Evolutionary conservation across 92 coral and sea anemone genomes (phyloP).

Genomic region (Chrysogorgia sp.): DNA sequence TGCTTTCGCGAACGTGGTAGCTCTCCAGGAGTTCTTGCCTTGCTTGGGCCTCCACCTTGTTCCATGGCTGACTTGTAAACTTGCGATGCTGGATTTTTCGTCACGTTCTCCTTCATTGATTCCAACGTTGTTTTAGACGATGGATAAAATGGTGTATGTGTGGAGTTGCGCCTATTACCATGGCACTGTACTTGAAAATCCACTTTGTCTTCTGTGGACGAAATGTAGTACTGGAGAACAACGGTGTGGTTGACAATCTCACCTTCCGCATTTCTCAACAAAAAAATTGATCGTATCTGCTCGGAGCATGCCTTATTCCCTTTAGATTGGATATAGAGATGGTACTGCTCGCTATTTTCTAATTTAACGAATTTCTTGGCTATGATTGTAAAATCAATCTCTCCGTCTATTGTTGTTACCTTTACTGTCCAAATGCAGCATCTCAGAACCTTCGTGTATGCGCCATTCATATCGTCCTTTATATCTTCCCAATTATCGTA

Average conservation of each 20-base stretch:
- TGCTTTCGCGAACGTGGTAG: slow-evolving; percentile 62
- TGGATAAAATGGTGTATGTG: slow-evolving; percentile 50
- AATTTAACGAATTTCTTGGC: slow-evolving; percentile 40
- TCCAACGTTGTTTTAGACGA: slow-evolving; percentile 45
- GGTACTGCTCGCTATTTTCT: slow-evolving; percentile 37
- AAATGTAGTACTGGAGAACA: slow-evolving; percentile 58
- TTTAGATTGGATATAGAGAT: slow-evolving; percentile 56
- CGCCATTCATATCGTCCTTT: slow-evolving; percentile 65
- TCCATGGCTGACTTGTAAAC: slow-evolving; percentile 41
- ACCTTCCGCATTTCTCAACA: slow-evolving; percentile 41
- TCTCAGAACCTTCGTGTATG: slow-evolving; percentile 54
- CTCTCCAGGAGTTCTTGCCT: slow-evolving; percentile 58
- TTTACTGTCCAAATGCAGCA: slow-evolving; percentile 63
- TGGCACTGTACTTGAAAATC: slow-evolving; percentile 54
- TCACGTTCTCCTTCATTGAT: slow-evolving; percentile 46
- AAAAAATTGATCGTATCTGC: slow-evolving; percentile 56
- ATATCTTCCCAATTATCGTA: slow-evolving; percentile 63
- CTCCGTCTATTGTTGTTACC: neutral
- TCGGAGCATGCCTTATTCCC: slow-evolving; percentile 62
- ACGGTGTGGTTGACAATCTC: slow-evolving; percentile 48
- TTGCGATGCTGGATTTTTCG: slow-evolving; percentile 49
- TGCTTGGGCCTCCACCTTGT: slow-evolving; percentile 58
- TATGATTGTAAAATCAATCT: slow-evolving; percentile 13
- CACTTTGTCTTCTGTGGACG: slow-evolving; percentile 35
- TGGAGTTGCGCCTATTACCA: slow-evolving; percentile 52